phyloP scores from a whole-genome alignment of 2,797 vertebrate species.

The Momotus momota region DNA sequence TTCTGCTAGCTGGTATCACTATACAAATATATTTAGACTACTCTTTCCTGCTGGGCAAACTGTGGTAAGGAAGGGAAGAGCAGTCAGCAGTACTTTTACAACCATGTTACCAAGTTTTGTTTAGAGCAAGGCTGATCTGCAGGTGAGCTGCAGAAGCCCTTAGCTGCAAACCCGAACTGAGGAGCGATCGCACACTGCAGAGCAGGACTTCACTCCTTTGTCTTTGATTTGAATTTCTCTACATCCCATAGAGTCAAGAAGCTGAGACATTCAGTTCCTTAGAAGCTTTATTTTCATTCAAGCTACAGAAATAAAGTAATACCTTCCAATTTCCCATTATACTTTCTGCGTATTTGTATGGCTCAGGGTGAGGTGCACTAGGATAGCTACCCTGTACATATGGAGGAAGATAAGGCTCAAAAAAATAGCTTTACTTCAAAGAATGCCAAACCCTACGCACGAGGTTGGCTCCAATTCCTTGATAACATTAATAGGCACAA shows the following conservation, averaged over 20 bases:
- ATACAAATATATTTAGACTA: accelerated
- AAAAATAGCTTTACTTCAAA: constrained; percentile 36
- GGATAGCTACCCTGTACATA: constrained; percentile 41
- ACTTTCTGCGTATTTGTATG: background rate
- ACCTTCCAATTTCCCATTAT: constrained; percentile 54
- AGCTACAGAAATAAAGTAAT: constrained; percentile 66
- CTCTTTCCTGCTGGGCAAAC: background rate
- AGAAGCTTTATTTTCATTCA: constrained; percentile 72
- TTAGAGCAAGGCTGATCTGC: background rate
- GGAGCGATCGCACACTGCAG: background rate
- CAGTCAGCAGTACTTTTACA: background rate
- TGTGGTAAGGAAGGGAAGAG: background rate
- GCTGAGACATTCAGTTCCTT: constrained; percentile 54
- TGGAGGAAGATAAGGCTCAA: constrained; percentile 35
- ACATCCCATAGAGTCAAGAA: constrained; percentile 50
- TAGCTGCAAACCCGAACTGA: background rate
- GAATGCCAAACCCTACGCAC: background rate
- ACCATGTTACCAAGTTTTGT: accelerated
- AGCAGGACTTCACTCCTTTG: background rate
- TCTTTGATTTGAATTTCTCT: background rate
- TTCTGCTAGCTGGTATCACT: background rate
- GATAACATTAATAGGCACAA: constrained; percentile 46
- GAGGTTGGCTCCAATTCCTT: constrained; percentile 31
- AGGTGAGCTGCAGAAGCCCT: background rate
- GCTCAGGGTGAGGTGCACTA: constrained; percentile 39